Percentiles rank a stretch among this genome's conserved stretches.
Conservation (phyloP, 2,113 vertebrate genomes). For the Nycticryphes semicollaris region DNA sequence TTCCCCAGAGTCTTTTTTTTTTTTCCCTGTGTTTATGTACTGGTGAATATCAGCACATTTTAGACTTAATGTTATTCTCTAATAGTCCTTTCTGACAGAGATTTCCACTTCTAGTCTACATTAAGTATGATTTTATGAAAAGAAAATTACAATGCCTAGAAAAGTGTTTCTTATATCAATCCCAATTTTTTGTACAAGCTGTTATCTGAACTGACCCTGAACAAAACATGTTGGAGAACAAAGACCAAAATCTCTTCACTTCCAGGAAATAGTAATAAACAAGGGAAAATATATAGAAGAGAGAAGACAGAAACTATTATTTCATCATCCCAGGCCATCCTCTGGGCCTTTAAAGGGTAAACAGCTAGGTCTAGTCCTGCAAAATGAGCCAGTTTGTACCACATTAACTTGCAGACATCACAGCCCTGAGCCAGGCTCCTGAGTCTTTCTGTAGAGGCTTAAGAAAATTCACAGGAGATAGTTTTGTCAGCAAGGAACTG, state of each 20-base stretch:
- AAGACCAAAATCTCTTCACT: neutral
- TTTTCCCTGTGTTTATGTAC: neutral
- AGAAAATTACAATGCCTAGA: neutral
- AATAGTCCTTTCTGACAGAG: neutral
- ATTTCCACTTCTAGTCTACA: neutral
- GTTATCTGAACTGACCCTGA: neutral
- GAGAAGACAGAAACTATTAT: neutral
- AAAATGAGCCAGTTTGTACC: neutral
- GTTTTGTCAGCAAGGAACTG: neutral
- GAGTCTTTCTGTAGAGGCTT: neutral
- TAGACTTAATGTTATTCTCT: neutral
- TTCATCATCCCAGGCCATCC: neutral
- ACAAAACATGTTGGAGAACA: neutral
- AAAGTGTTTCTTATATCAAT: neutral
- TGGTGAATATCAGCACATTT: neutral
- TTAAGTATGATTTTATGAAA: neutral
- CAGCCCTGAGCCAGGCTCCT: neutral
- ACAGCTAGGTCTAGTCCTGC: neutral
- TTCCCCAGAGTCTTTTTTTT: neutral
- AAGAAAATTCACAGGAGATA: neutral
- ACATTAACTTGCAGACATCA: neutral
- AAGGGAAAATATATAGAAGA: neutral
- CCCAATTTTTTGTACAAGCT: neutral
- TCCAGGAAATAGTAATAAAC: neutral
- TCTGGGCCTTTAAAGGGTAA: neutral